Evolutionary conservation across 2,888 invertebrate species (phyloP), one percentile per base, ranked within the genome.

Genomic region (Synanthedon formicaeformis): DNA sequence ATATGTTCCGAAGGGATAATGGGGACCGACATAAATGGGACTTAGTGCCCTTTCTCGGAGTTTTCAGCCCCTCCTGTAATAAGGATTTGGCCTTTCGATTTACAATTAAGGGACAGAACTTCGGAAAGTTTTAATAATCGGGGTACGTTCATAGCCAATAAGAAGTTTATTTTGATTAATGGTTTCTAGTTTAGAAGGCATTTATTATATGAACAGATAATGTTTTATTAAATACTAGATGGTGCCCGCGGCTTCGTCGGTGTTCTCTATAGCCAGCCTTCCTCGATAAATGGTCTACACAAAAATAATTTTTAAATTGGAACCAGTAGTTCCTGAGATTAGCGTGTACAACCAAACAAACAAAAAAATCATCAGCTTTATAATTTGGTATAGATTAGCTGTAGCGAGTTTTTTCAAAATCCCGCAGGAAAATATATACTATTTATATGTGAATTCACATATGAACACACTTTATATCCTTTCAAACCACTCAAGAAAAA

Each of bases 1-100:
- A 76, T 82, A 81, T 74, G 80, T 79, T 82, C 72, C 60, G 61
- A 67, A 69, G 69, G 81, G 79, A 81, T 81, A 81, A 81, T 81
- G 73, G 78, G 77, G 72, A 60, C 65, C 61, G 77, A 76, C 77
- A 64, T 74, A 75, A 80, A 79, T 79, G 73, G 76, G 74, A 66
- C 75, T 77, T 74, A 71, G 75, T 74, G 73, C 70, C 73, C 71
- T 75, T 67, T 64, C 62, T 53, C 64, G 60, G 62, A 52, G 57
- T 65, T 68, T 62, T 53, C 58, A 48, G 50, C 56, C 59, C 54
- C 51, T 51, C 34, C 52, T n/a, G 65, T 73, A 74, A 75, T 75
- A 78, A 71, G 79, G 78, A 78, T 80, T 78, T 71, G 65, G 73
- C 66, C 71, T 73, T 68, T 52, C 66, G 69, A 75, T 70, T 69